Base-by-base conservation (phyloP, 2,797 vertebrate species). In the Hafferia zeledoni region DNA sequence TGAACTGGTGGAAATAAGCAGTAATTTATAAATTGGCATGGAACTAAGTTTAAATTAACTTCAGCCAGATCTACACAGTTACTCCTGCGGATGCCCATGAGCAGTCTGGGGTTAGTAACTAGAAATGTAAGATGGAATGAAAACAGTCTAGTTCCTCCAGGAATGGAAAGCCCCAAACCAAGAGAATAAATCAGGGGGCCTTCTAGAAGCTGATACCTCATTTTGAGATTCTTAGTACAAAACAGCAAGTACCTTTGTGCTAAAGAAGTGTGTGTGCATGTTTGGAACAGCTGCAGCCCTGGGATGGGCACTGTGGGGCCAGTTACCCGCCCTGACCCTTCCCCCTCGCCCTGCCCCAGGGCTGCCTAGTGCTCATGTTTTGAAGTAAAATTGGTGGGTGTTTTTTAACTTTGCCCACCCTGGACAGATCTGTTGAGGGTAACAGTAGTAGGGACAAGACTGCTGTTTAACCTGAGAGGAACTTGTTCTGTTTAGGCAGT, bases 21-120 rank as follows among this genome's bases (percentile, higher is more conserved):
- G 31, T 35, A 31, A 37, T 65, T 87, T 39, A n/a, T 44, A 43
- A 63, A 44, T 17, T 35, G 25, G 18, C 1, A 13, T 16, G 25
- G n/a, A 71, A 18, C 20, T 39, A 27, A 61, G 37, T 28, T 52
- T 52, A 39, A 69, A 52, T 37, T 57, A 33, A 55, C 43, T 71
- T 59, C 5, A 2, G 2, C 2, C 5, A 14, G 25, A 30, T 15
- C 37, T 37, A 4, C 6, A 4, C 6, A 28, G 10, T 19, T 30
- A 53, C 8, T 68, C 8, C 35, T 53, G 31, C 35, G 46, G 68
- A 30, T 24, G 47, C 27, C 22, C 53, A 9, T 24, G 10, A 28
- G 31, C 44, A 61, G 11, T 35, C 25, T 30, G 28, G 25, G 69
- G 18, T 24, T 52, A 33, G 50, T 20, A 43, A 25, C 20, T 28